Conservation (phyloP, 2,888 invertebrate genomes). For the Pomacea canaliculata region DNA sequence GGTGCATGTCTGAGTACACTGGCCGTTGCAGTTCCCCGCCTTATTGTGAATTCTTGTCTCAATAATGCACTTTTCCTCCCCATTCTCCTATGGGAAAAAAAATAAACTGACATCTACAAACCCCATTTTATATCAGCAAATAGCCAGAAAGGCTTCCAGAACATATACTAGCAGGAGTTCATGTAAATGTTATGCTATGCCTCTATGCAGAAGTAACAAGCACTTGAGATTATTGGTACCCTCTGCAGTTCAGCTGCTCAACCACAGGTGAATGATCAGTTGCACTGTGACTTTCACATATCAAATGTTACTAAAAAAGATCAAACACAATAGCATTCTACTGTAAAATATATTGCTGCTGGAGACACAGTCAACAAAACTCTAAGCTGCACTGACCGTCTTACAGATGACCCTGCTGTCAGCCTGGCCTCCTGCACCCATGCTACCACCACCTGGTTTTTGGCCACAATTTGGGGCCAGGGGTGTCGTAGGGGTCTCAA, state of each 20-base stretch:
- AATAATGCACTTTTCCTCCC: conserved; percentile 65
- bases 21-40: conserved; percentile 53
- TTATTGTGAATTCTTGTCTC: conserved; percentile 60
- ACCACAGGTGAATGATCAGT: too few species aligned
- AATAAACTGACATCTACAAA: not conserved
- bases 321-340: not conserved
- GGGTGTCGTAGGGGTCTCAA: conserved; percentile 45
- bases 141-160: not conserved
- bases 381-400: conserved; percentile 51
- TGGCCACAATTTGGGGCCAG: conserved; percentile 40
- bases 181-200: not conserved
- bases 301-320: too few species aligned
- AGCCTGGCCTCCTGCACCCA: conserved; percentile 34
- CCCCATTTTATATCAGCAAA: not conserved
- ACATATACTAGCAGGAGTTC: not conserved
- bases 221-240: not conserved
- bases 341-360: not conserved
- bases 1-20: conserved; percentile 60
- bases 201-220: not conserved
- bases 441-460: conserved; percentile 23
- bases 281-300: too few species aligned
- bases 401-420: conserved; percentile 65
- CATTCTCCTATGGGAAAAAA: conserved; percentile 53
- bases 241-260: too few species aligned
- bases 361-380: not conserved